Conservation (phyloP, 2,888 invertebrate genomes). For the Leptinotarsa tumamoca region DNA sequence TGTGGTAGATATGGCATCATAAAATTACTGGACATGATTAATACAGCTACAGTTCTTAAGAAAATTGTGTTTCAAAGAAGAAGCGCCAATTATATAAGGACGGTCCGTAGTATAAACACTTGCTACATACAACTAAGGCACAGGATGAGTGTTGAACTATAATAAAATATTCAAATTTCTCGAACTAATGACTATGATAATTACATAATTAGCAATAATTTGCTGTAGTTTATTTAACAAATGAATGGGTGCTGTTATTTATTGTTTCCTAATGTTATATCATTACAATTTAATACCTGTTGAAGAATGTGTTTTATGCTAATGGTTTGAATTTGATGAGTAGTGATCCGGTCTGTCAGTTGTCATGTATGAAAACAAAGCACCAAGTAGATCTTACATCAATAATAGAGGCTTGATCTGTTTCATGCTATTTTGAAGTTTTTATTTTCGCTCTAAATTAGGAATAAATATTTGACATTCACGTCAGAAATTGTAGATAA, state of each 20-base stretch:
- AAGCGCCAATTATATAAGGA: conserved; percentile 7
- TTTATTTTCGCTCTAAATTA: no score
- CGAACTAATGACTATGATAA: conserved; percentile 31
- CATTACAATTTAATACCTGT: conserved; percentile 10
- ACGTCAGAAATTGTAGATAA: no score
- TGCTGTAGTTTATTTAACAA: conserved; percentile 35
- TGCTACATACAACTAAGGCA: conserved; percentile 10
- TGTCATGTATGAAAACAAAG: not conserved
- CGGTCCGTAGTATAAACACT: conserved; percentile 4
- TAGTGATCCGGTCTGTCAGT: not conserved
- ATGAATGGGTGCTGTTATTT: conserved; percentile 31
- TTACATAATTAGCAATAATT: conserved; percentile 36
- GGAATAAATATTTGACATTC: no score
- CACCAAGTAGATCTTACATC: no score
- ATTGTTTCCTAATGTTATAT: conserved; percentile 34
- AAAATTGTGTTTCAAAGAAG: not conserved
- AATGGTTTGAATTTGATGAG: conserved; percentile 4
- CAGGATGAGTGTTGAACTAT: conserved; percentile 5
- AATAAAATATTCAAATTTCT: conserved; percentile 37
- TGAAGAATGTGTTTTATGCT: conserved; percentile 20
- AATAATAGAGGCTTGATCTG: no score
- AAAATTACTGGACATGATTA: conserved; percentile 5
- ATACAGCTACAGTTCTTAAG: not conserved
- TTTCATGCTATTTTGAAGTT: no score
- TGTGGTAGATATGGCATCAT: not conserved